Evolutionary conservation across 2,888 invertebrate species (phyloP), one percentile per base, ranked within the genome.

Genomic region (Lasioglossum morio): DNA sequence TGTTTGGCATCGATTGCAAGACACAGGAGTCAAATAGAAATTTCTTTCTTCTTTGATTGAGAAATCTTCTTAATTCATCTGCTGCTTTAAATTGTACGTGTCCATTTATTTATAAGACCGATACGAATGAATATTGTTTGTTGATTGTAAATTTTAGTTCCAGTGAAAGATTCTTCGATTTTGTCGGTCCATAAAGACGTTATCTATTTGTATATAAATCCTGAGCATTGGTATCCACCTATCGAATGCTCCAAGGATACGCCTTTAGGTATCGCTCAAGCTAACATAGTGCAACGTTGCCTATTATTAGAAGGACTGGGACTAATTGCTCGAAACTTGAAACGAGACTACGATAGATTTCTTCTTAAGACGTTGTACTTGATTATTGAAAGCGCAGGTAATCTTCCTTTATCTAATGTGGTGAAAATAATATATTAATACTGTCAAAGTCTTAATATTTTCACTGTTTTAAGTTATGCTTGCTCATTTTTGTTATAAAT

Each of bases 321-420:
- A 0, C 94, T 96, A 91, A 96, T 97, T 86, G 97, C 98, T 0
- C 83, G 91, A 8, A 94, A 95, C 23, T 94, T 97, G 40, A 94
- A 95, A 77, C 91, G 94, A 0, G 91, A 95, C 0, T 98, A 96
- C 93, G 96, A 97, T 87, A 95, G 95, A 1, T 97, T 96, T 92
- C 93, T 98, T 85, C 94, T 98, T 81, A 96, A 96, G 92, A 96
- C 97, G 27, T 95, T 98, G 66, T 97, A 97, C 90, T 95, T 97
- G 77, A 95, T 98, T 40, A 94, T 98, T 76, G 97, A 98, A 93
- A 96, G 97, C 95, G 97, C 97, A 81, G 97, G 97, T 97, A 94
- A 72, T 57, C 12, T 53, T 76, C 12, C 43, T 75, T 63, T 48
- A 19, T 27, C 34, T 34, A 34, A 34, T 34, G 34, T 34, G 34